Conservation (phyloP, 2,797 vertebrate genomes). For the Protonibea diacanthus region DNA sequence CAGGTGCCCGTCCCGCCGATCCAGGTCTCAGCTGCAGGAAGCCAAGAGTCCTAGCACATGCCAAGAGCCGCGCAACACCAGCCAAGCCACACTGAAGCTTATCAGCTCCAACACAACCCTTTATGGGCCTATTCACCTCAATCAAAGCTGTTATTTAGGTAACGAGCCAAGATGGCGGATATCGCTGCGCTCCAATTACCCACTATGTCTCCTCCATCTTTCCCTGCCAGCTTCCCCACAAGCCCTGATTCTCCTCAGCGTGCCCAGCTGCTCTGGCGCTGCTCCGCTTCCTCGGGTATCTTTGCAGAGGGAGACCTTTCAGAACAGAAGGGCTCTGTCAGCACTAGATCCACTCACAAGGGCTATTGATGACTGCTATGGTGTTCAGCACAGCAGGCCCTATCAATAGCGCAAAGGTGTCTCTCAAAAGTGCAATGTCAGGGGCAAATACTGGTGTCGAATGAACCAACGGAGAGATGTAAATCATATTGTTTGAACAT, state of each 20-base stretch:
- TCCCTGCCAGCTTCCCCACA: constrained; percentile 79
- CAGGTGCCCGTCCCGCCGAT: constrained; percentile 79
- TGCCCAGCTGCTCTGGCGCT: constrained; percentile 80
- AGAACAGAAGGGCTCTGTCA: constrained; percentile 76
- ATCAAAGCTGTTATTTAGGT: constrained; percentile 83
- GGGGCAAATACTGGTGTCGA: constrained; percentile 15
- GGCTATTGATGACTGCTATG: constrained; percentile 60
- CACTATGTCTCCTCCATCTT: constrained; percentile 63
- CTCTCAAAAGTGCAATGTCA: constrained; percentile 31
- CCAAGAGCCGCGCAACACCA: constrained; percentile 56
- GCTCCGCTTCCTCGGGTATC: constrained; percentile 60
- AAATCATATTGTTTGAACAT: constrained; percentile 19
- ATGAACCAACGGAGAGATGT: neutral
- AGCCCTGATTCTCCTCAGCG: constrained; percentile 75
- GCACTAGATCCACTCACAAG: constrained; percentile 41
- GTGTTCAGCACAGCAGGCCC: constrained; percentile 9
- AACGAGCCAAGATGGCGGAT: constrained; percentile 81
- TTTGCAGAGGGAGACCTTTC: constrained; percentile 60
- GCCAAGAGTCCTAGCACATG: constrained; percentile 62
- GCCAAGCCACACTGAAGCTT: constrained; percentile 75
- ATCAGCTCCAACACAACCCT: constrained; percentile 77
- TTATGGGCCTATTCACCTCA: constrained; percentile 81
- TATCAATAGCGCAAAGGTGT: constrained; percentile 36
- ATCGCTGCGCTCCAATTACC: constrained; percentile 75
- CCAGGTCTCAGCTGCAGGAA: constrained; percentile 84